Base-by-base conservation (phyloP, 2,888 invertebrate species). In the Acrobeloides nanus region DNA sequence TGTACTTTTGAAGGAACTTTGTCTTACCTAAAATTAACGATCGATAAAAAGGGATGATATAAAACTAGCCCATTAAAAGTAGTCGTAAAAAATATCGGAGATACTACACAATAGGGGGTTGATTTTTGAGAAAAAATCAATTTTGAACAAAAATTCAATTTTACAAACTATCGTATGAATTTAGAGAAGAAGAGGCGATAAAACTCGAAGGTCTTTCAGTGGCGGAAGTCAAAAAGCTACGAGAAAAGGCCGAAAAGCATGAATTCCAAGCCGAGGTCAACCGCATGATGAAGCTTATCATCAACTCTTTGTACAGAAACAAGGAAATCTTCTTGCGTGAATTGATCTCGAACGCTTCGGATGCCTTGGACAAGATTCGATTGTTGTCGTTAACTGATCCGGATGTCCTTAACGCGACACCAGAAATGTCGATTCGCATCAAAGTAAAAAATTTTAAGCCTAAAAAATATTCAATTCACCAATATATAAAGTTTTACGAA, bases 221-320 rank as follows among this genome's bases (percentile, higher is more conserved):
- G 17, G 86, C 90, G 17, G 89, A 97, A 78, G 80, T 90, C 75
- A 87, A 87, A 66, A 88, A 93, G 78, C 76, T 97, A 35, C 80
- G 87, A 52, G 89, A 88, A 38, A 85, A 84, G 59, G 84, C 92
- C 1, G 78, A 79, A 63, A 80, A 80, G 66, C 76, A 76, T 70
- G 72, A 74, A 56, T 95, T 93, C 81, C 89, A 97, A 80, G 92
- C 97, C 0, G 97, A 97, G 79, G 97, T 99, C 20, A 92, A 92
- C 79, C 85, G 95, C 49, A 93, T 99, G 92, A 99, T 97, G 97
- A 99, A 97, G 77, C 82, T 97, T 51, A 97, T 97, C 77, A 99
- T 99, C 75, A 99, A 99, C 79, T 97, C 97, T 7, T 80, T 97
- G 7, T 97, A 97, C 78, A 83, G 90, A 68, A 97, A 99, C 77